These are phyloP conservation scores for Pyrgus malvae DNA, from an alignment of 2,888 invertebrate genomes.

Conservation along the genomic window DNA sequence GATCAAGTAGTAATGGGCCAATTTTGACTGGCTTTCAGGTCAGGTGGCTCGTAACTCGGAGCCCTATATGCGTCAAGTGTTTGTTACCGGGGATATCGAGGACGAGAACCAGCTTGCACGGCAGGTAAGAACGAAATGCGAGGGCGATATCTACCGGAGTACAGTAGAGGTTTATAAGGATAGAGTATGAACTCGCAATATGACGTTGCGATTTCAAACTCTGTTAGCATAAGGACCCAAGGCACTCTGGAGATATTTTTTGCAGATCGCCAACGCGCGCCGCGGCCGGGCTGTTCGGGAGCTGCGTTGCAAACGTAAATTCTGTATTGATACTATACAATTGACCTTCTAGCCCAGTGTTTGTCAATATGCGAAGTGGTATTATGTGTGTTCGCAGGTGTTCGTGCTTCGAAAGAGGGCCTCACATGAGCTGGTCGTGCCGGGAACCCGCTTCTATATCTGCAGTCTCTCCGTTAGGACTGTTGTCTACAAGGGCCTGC, in stretches of 20 bases:
- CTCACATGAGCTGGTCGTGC: constrained; percentile 92
- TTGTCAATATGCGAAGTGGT: constrained; percentile 31
- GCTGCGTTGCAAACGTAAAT: constrained; percentile 67
- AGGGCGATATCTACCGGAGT: not conserved
- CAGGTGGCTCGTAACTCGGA: constrained; percentile 96
- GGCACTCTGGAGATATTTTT: constrained; percentile 65
- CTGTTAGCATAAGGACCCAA: constrained; percentile 47
- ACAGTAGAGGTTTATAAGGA: constrained; percentile 11
- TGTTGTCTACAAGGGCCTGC: constrained; percentile 98
- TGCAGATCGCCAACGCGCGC: constrained; percentile 67
- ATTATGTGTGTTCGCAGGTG: constrained; percentile 81
- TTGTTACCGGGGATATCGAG: constrained; percentile 86
- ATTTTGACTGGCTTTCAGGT: constrained; percentile 80
- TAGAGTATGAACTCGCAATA: constrained; percentile 67
- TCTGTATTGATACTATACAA: constrained; percentile 43
- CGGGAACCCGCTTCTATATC: constrained; percentile 96
- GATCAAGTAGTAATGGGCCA: constrained; percentile 53
- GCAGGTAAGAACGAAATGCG: constrained; percentile 79
- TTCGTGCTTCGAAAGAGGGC: constrained; percentile 97
- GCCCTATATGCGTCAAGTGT: constrained; percentile 98
- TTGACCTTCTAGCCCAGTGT: constrained; percentile 31
- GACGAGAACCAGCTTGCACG: constrained; percentile 83
- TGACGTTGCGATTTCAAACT: constrained; percentile 62
- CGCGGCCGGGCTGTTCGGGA: constrained; percentile 53
- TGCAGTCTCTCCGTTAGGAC: constrained; percentile 95